These are phyloP conservation scores for Pitta sordida DNA, from an alignment of 2,113 vertebrate genomes.

Conservation along the genomic window DNA sequence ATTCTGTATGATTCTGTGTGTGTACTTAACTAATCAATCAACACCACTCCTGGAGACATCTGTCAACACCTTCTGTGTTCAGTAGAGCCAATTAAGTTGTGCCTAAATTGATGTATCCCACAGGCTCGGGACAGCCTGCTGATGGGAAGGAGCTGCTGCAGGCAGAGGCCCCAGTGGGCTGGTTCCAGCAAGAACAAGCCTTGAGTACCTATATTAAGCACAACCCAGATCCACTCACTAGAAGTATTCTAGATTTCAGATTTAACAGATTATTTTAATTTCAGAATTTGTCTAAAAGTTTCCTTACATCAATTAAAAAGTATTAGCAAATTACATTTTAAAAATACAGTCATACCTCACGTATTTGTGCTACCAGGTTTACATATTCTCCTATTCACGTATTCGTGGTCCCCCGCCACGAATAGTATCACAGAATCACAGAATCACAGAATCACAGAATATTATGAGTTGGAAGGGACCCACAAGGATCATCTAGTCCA, in stretches of 20 bases:
- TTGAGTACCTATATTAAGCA: not conserved
- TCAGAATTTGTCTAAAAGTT: not conserved
- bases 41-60: not conserved
- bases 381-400: too few species aligned
- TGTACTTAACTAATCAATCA: not conserved
- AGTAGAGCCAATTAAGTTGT: not conserved
- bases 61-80: not conserved
- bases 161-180: not conserved
- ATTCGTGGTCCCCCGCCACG: too few species aligned
- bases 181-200: not conserved
- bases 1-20: too few species aligned
- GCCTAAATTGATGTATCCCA: not conserved
- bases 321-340: not conserved
- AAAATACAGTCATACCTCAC: too few species aligned
- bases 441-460: too few species aligned
- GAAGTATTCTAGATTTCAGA: not conserved
- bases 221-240: not conserved
- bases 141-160: not conserved
- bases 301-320: not conserved
- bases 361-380: too few species aligned
- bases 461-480: too few species aligned
- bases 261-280: not conserved
- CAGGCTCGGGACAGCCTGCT: not conserved
- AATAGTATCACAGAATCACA: too few species aligned
- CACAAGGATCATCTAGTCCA: too few species aligned